Evolutionary conservation across 2,888 invertebrate genomes (phyloP), one percentile per base, ranked within the genome.

Genomic region (Leistus spinibarbis): DNA sequence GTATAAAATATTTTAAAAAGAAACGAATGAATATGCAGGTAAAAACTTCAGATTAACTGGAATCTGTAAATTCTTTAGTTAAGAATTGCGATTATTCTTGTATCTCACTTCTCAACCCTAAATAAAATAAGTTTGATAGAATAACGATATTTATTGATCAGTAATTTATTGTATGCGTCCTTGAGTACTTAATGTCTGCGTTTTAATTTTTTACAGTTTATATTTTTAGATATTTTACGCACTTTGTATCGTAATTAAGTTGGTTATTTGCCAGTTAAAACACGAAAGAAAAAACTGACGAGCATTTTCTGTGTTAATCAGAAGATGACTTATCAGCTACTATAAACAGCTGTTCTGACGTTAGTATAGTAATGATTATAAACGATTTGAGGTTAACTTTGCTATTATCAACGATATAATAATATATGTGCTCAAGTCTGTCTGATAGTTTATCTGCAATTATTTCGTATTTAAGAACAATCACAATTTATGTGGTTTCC

Each of bases 221-320:
- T n/a, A n/a, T 69, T 27, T 60, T 60, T 69, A 69, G 69, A 22
- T 68, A 60, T 60, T 40, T 69, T 69, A 69, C 69, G 62, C 40
- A 69, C 60, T 69, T 68, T 60, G 57, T 57, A 13, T 20, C 69
- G 60, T 69, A 69, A 69, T 40, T 60, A 69, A 23, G 56, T 60
- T 57, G 69, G 60, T 57, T 23, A 23, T 16, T 16, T 57, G 69
- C 60, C 69, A 69, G 60, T 20, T 69, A 9, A 57, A 40, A 40
- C 40, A 40, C 40, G 40, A 40, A 1, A 40, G 40, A 40, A 40
- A 40, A 40, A 40, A 13, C 3, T 40, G 40, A 40, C 40, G 10
- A 5, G 13, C 40, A 40, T 40, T 40, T 40, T 24, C 24, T 40
- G 40, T 40, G 40, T 40, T 40, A 40, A 40, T 40, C 40, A 5